Conservation (phyloP, 2,797 vertebrate genomes). For the Oryzias sinensis region DNA sequence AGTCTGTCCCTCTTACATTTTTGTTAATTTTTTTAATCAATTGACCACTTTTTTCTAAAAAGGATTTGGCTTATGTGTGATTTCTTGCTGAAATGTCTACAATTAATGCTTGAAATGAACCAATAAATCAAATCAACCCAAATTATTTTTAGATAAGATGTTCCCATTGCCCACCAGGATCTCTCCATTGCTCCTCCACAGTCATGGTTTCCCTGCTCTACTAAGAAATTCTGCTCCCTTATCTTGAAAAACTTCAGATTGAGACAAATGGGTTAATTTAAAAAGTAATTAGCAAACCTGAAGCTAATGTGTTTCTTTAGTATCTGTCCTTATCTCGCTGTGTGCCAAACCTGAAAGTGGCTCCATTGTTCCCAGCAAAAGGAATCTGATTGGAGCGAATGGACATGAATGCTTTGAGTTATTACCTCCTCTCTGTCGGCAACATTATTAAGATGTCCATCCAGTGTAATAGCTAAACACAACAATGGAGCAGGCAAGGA, state of each 20-base stretch:
- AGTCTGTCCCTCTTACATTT: no score
- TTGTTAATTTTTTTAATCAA: no score
- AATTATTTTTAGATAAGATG: constrained; percentile 1
- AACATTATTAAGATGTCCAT: constrained; percentile 36
- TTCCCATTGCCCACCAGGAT: constrained; percentile 14
- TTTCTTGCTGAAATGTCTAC: no score
- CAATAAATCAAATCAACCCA: no score
- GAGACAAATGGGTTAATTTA: constrained; percentile 70
- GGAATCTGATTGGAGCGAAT: constrained; percentile 58
- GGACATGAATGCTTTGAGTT: constrained; percentile 72
- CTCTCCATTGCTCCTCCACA: constrained; percentile 32
- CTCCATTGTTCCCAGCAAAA: constrained; percentile 65
- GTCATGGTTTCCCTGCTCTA: constrained; percentile 40
- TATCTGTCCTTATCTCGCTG: constrained; percentile 45
- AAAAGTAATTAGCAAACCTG: constrained; percentile 66
- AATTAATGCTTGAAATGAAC: no score
- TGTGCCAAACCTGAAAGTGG: constrained; percentile 49
- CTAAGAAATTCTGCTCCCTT: constrained; percentile 40
- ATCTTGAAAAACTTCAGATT: constrained; percentile 57
- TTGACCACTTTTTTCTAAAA: no score
- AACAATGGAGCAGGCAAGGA: constrained; percentile 21
- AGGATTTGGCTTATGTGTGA: no score
- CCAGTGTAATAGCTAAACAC: constrained; percentile 12
- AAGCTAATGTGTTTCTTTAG: constrained; percentile 28
- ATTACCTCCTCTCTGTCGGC: constrained; percentile 60